Base-by-base conservation (phyloP, 1,140 invertebrate genomes). In the Dufourea novaeangliae region DNA sequence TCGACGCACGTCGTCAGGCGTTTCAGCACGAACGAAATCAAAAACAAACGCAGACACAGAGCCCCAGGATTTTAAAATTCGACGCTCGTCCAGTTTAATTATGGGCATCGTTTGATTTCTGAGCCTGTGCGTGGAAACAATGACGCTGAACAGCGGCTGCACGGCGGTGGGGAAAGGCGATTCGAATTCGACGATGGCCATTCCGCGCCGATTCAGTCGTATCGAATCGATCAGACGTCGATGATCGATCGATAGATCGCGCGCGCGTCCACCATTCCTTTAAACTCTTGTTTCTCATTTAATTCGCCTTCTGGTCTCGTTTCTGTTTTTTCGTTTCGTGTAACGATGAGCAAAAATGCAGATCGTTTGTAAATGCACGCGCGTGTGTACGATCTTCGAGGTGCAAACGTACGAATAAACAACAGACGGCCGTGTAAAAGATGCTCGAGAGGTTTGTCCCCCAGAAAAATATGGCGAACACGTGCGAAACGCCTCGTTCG, bases 91-190 rank as follows among this genome's bases (percentile, higher is more conserved):
- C 56, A 69, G 54, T 54, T 78, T 90, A 88, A 88, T 91, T 90
- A 90, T 89, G 82, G 84, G 59, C 88, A 87, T 86, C 87, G 64
- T 88, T 82, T 86, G 89, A 90, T 88, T 89, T 83, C 50, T 57
- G 78, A 85, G 79, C 80, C 82, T 75, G 82, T 77, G 79, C 67
- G 68, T 81, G 78, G 84, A 87, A 89, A 91, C 86, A 89, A 89
- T 88, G 81, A 79, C 59, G 70, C 69, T n/a, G 71, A 78, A 37
- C 39, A 37, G 12, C 12, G 27, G 56, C 54, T 50, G 11, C 7
- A 17, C 46, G 32, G 12, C 8, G 59, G 83, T 68, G 79, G 63
- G 79, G n/a, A n/a, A n/a, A n/a, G n/a, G 68, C 71, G 29, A 2
- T 63, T 82, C 59, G 76, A 73, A 86, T 79, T 73, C 74, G 77